Base-by-base conservation (phyloP, 2,113 vertebrate species). In the Miniopterus natalensis region DNA sequence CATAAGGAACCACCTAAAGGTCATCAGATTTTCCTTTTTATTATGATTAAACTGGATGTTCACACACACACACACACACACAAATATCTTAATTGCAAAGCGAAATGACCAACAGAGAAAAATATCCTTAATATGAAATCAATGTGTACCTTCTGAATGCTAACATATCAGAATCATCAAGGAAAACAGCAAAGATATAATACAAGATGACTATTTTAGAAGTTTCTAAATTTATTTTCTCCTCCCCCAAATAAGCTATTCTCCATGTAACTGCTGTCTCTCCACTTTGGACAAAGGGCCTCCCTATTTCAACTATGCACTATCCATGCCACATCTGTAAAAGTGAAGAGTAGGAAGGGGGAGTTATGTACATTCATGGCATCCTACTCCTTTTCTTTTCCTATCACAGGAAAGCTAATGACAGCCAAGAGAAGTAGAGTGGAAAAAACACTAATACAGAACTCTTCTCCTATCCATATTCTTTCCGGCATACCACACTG, bases 181-280 rank as follows among this genome's bases (percentile, higher is more conserved):
- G 47, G 27, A 84, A 90, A 88, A 95, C 36, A 92, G 84, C 70
- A 94, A 77, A 96, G 36, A 88, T 65, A 51, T 6, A 88, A 57
- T 40, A 83, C 0, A 61, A 45, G 15, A 73, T 5, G 61, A 27
- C 53, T 53, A 93, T 53, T 93, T 36, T 92, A 5, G 68, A 86
- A 90, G 75, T 79, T 78, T 80, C 84, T 63, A 85, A 93, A 79
- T 20, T 42, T 74, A 73, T 27, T 73, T 36, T 51, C 59, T 77
- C 40, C 40, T 15, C 25, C 65, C 42, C 20, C 42, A 90, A 88
- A 79, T 51, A 73, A 13, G 42, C 51, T 88, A 25, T 68, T 84
- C 31, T 63, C 59, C 66, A 59, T 8, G 36, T 51, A 86, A 86
- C 0, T 92, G 53, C 17, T 73, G 0, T 83, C 45, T 87, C 57